Evolutionary conservation across 2,888 invertebrate species (phyloP).

Genomic region (Sphaeridia pumilis): DNA sequence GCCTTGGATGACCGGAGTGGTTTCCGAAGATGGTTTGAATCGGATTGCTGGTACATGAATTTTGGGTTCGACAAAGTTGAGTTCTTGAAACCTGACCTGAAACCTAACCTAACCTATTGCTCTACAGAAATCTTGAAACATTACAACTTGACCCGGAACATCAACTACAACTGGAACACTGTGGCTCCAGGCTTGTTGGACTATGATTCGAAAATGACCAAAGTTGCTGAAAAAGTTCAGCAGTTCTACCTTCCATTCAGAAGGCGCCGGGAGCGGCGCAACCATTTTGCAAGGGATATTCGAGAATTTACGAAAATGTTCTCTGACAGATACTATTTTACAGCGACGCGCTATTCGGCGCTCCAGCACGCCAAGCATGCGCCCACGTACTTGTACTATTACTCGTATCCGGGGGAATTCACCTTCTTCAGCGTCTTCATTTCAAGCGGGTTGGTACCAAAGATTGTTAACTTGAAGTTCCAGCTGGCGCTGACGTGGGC

Average conservation of each 20-base stretch:
- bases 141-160: not conserved
- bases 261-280: not conserved
- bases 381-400: conserved; percentile 5
- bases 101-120: too few species aligned
- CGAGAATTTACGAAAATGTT: conserved; percentile 9
- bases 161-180: conserved; percentile 4
- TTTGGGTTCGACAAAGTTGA: not conserved
- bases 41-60: conserved; percentile 21
- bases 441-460: not conserved
- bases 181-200: conserved; percentile 5
- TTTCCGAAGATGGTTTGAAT: conserved; percentile 23
- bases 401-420: conserved; percentile 5
- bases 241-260: not conserved
- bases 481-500: conserved; percentile 2
- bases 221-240: conserved; percentile 1
- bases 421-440: conserved; percentile 10
- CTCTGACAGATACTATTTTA: conserved; percentile 5
- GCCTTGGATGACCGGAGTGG: conserved; percentile 29
- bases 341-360: conserved; percentile 1
- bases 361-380: conserved; percentile 8
- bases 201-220: not conserved
- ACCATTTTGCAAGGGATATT: not conserved
- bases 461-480: conserved; percentile 5
- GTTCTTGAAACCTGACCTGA: not conserved
- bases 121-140: conserved; percentile 5